Base-by-base conservation (phyloP, 2,113 vertebrate genomes). In the Ursus arctos region DNA sequence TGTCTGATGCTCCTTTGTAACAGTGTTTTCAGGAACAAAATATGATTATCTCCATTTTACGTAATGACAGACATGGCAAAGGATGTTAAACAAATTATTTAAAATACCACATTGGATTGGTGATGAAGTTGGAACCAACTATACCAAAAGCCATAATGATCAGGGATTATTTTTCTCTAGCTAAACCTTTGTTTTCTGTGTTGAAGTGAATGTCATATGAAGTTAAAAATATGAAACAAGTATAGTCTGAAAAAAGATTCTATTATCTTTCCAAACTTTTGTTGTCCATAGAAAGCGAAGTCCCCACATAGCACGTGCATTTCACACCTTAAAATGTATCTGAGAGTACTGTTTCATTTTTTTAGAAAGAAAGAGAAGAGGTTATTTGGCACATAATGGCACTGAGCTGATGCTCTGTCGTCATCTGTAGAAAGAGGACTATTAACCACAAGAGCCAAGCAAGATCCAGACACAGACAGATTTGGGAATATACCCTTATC, bases 181-280 rank as follows among this genome's bases (percentile, higher is more conserved):
- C 0, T 61, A 72, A 82, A 26, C 26, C 0, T 15, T 81, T 84
- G 1, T 91, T 92, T 85, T 77, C 63, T 77, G 0, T 61, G 11
- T 47, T 71, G 28, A 76, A 91, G 33, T 61, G 77, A 65, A 72
- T 19, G 31, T 47, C 47, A 86, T 51, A 43, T 7, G 59, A 91
- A 95, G 16, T 93, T 49, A 79, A 84, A 47, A 95, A 88, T 51
- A 88, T 51, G 53, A 21, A 53, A 83, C 49, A 21, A 80, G 13
- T 33, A 19, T 31, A 71, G 51, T 77, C 51, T 65, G 43, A 81
- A 83, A 57, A 61, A 82, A 49, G 1, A 36, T 31, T 40, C 86
- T 89, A 49, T 91, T 71, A 28, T 65, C 12, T 59, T 96, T 85
- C 53, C 26, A 83, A 74, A 86, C 9, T 55, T 90, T 81, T 84